Conservation (phyloP, 1,140 invertebrate genomes). For the Bombus ignitus region DNA sequence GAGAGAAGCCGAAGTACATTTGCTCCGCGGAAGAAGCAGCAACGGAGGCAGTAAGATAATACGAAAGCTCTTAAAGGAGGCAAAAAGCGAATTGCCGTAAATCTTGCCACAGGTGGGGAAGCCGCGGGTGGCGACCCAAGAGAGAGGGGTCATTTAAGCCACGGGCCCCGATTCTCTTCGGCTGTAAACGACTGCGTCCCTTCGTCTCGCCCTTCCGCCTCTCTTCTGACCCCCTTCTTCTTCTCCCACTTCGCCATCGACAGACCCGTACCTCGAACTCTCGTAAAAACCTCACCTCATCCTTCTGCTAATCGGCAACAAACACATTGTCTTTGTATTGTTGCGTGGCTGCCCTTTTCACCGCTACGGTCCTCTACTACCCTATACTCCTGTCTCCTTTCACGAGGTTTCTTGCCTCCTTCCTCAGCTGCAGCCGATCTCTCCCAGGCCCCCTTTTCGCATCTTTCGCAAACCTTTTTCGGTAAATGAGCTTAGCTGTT, state of each 20-base stretch:
- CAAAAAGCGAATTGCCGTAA: conserved; percentile 77
- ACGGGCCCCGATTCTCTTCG: conserved; percentile 79
- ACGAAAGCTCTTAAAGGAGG: conserved; percentile 72
- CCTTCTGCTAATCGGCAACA: conserved; percentile 69
- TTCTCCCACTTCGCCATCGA: too few species aligned
- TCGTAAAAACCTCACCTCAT: conserved; percentile 69
- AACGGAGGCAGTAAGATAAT: conserved; percentile 74
- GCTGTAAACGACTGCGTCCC: conserved; percentile 77
- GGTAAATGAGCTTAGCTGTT: conserved; percentile 36
- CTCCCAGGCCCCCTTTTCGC: neutral
- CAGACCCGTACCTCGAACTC: conserved; percentile 46
- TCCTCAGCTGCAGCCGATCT: neutral
- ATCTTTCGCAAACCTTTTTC: conserved; percentile 42
- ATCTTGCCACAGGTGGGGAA: conserved; percentile 67
- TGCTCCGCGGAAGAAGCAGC: conserved; percentile 63
- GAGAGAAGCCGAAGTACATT: conserved; percentile 45
- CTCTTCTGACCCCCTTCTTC: neutral
- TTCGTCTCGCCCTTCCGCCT: conserved; percentile 46
- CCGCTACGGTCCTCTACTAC: neutral
- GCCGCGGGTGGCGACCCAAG: conserved; percentile 53
- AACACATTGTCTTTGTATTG: conserved; percentile 70
- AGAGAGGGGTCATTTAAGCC: conserved; percentile 75
- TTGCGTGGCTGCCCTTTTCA: conserved; percentile 52
- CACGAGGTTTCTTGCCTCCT: conserved; percentile 21
- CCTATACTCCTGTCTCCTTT: neutral